Evolutionary conservation across 92 coral and sea anemone species (phyloP), one percentile per base, ranked within the genome.

Genomic region (Ricordea florida): DNA sequence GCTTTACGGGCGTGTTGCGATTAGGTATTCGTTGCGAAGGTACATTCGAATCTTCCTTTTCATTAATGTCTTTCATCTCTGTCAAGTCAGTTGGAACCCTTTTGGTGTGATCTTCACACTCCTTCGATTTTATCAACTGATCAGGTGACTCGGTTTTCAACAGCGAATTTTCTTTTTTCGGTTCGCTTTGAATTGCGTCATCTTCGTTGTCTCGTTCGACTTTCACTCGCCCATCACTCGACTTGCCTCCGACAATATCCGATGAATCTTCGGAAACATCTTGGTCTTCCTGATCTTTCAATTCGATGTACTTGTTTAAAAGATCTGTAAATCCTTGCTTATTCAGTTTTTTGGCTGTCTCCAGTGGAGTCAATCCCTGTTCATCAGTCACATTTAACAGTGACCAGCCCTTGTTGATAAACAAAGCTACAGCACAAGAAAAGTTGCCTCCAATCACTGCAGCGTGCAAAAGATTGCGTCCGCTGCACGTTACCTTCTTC

Each of bases 371-470:
- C 34, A 70, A 67, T 10, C 76, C 76, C 9, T 57, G 70, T 18
- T 53, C 31, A 32, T 82, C 87, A 28, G 77, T 67, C 13, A 32
- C 52, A 24, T 76, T 24, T 6, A 82, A 40, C 11, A 82, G 52
- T 27, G 53, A 46, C 22, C 38, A 57, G 6, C 76, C 87, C 10
- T 62, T 69, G 21, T 74, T 82, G 21, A 82, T 77, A 49, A 82
- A 70, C 16, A 82, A 52, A 14, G 70, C 76, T 27, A 75, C 82
- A 8, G 76, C 87, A 40, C 82, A 82, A 18, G 74, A 60, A 40
- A 82, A 72, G 49, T 82, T 77, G 40, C 76, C 87, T 15, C 87
- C 87, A 15, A 69, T 41, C 16, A 82, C 81, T 7, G 87, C 87
- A 7, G 87, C 87, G 42, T 82, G 87, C 5, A 82, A 69, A 53